Evolutionary conservation across 2,888 invertebrate genomes (phyloP), one percentile per base, ranked within the genome.

Genomic region (Sarcophaga carnaria): DNA sequence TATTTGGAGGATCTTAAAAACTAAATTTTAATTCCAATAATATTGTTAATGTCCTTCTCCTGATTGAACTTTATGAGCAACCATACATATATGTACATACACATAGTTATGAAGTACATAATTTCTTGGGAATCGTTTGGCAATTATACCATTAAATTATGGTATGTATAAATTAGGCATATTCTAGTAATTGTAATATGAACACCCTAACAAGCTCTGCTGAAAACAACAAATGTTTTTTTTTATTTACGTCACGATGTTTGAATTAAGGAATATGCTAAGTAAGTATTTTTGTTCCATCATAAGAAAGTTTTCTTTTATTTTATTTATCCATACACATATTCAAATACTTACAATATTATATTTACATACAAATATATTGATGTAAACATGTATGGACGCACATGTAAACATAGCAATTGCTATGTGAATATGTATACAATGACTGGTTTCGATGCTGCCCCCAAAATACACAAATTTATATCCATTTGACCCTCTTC

Each of bases 401-500:
- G 69, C 71, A 86, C 85, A 64, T 84, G 59, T 75, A 66, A 62
- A 62, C n/a, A 62, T 67, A 67, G 86, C 85, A 89, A 87, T 76
- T 86, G 74, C 85, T 78, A 77, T 85, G 70, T 83, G 37, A 83
- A 82, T 76, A 77, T 78, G 77, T 22, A 22, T 75, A 54, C 17
- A 54, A 12, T 54, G 17, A 54, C 76, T 47, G 66, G 78, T 75
- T 80, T 84, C 75, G 81, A 81, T 78, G 69, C 72, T 86, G 87
- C 87, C 85, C 10, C 87, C 86, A 88, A 84, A 88, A 88, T 88
- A 90, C 89, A 90, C 91, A 91, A 92, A 93, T 93, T 93, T 93
- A 93, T 93, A 93, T 93, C 93, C 93, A 93, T 93, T 93, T 93
- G 93, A 93, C 93, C 93, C 93, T 93, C 93, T 93, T 93, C 93